Evolutionary conservation across 2,888 invertebrate genomes (phyloP).

Genomic region (Pseudococcus viburni): DNA sequence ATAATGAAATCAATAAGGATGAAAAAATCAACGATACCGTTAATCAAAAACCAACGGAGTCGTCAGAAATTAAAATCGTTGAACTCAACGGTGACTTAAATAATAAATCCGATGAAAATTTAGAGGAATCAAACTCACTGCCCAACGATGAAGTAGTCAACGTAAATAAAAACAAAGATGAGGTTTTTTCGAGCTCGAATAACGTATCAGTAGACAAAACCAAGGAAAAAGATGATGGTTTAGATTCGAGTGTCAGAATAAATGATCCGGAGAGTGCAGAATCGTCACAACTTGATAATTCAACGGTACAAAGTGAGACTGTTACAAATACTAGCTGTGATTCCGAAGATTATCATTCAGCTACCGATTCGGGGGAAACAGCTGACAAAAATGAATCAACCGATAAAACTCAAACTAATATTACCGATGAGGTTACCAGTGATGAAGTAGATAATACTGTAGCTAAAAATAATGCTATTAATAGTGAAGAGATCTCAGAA

Average conservation of each 20-base stretch:
- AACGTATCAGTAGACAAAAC: background rate
- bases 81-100: background rate
- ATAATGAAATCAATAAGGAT: background rate
- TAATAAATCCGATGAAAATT: background rate
- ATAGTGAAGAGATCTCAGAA: background rate
- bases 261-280: background rate
- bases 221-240: background rate
- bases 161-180: background rate
- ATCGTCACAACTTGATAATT: background rate
- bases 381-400: background rate
- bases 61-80: background rate
- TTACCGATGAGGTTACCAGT: background rate
- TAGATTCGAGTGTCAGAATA: background rate
- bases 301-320: background rate
- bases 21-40: background rate
- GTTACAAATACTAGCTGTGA: constrained; percentile 16
- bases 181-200: background rate
- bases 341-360: constrained; percentile 30
- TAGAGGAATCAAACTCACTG: background rate
- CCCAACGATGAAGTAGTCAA: background rate
- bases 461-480: background rate
- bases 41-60: background rate
- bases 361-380: background rate
- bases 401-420: background rate
- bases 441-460: constrained; percentile 16